A percentile compares a stretch with the other conserved stretches of the same genome.
phyloP scores from a whole-genome alignment of 2,113 vertebrate genomes.

The Brachyistius frenatus region DNA sequence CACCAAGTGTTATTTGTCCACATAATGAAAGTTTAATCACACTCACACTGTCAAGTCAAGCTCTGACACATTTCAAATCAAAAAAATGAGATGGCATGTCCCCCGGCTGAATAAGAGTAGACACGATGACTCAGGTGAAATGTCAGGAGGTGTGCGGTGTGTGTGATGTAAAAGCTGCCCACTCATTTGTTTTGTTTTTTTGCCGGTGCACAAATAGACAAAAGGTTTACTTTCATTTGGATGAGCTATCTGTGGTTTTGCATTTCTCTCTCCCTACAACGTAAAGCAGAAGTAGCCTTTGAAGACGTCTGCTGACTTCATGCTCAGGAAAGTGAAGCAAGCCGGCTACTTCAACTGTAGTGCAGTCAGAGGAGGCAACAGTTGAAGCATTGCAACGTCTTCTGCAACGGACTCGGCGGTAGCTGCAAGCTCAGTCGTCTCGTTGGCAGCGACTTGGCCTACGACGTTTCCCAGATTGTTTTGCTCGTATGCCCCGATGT shows the following conservation, averaged over 20 bases:
- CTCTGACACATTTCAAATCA: background rate
- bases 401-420: background rate
- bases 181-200: slow-evolving; percentile 45
- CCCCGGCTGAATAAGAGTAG: background rate
- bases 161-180: slow-evolving; percentile 55
- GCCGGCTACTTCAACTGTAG: background rate
- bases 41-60: background rate
- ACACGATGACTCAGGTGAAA: slow-evolving; percentile 25
- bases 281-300: slow-evolving; percentile 19
- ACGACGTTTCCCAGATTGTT: no score
- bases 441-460: no score
- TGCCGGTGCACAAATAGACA: slow-evolving; percentile 47
- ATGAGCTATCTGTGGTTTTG: slow-evolving; percentile 59
- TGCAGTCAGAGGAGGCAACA: background rate
- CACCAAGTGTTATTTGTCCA: background rate
- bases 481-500: no score
- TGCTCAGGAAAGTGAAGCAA: slow-evolving; percentile 20
- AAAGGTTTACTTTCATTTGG: slow-evolving; percentile 61
- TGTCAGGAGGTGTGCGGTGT: slow-evolving; percentile 14
- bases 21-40: no score
- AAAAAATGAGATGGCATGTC: background rate
- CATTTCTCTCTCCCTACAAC: slow-evolving; percentile 46
- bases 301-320: background rate
- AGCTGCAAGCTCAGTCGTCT: background rate
- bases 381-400: background rate